A percentile compares a stretch with the other conserved stretches of the same genome.
phyloP scores from a whole-genome alignment of 2,888 invertebrate species.

The Clivina fossor region DNA sequence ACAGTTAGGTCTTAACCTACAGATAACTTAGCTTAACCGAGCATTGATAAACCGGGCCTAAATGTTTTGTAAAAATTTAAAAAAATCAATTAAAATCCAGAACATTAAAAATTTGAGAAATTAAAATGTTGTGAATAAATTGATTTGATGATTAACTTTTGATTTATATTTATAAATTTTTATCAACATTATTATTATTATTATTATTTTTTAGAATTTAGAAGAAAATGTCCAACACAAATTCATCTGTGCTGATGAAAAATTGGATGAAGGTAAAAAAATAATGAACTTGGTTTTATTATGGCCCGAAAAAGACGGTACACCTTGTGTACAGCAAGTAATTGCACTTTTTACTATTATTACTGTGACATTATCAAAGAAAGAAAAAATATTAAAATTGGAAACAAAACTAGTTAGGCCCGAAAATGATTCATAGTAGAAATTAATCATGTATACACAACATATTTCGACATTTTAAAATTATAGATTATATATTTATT shows the following conservation, averaged over 20 bases:
- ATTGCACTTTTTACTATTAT: slow-evolving; percentile 49
- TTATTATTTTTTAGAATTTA: slow-evolving; percentile 35
- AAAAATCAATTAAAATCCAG: no score
- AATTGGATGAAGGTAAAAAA: slow-evolving; percentile 22
- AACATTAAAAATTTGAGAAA: no score
- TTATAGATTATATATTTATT: no score
- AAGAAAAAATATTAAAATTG: slow-evolving; percentile 46
- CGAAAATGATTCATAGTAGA: no score
- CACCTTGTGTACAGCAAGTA: slow-evolving; percentile 39
- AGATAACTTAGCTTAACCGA: no score
- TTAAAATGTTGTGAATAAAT: no score
- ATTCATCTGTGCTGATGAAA: slow-evolving; percentile 8
- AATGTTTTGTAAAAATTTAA: no score
- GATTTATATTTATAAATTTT: slow-evolving; percentile 9
- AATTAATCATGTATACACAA: no score
- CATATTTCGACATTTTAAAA: no score
- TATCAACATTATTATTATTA: slow-evolving; percentile 3
- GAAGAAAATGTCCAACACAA: slow-evolving; percentile 29
- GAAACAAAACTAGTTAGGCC: slow-evolving; percentile 47
- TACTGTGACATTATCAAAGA: slow-evolving; percentile 45
- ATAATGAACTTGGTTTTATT: slow-evolving; percentile 14
- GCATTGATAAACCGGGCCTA: no score
- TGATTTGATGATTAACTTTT: no score
- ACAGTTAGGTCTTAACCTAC: no score
- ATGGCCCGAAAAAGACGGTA: slow-evolving; percentile 19